phyloP scores from a whole-genome alignment of 1,140 invertebrate genomes.

The Pachyrhynchus sulphureomaculatus region DNA sequence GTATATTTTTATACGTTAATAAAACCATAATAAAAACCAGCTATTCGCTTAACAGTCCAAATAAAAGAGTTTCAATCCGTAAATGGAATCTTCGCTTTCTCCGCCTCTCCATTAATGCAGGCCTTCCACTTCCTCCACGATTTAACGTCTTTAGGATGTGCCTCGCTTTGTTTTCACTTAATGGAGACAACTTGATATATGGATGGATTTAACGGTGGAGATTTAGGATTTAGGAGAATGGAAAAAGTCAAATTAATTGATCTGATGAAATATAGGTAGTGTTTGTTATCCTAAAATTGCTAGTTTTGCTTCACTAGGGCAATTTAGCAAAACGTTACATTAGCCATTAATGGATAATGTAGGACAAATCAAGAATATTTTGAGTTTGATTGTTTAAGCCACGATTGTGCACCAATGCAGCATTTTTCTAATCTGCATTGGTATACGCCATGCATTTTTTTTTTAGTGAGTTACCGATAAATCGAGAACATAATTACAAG shows the following conservation, averaged over 20 bases:
- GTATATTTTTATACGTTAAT: too few relatives aligned
- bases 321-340: too few relatives aligned
- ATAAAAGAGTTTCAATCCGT: conserved; percentile 48
- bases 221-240: not conserved
- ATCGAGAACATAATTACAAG: too few relatives aligned
- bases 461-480: too few relatives aligned
- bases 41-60: conserved; percentile 47
- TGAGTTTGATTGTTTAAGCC: too few relatives aligned
- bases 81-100: conserved; percentile 48
- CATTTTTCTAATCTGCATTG: too few relatives aligned
- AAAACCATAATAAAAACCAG: conserved; percentile 23
- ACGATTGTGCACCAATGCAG: too few relatives aligned
- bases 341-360: too few relatives aligned
- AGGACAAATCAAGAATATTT: too few relatives aligned
- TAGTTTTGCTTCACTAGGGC: too few relatives aligned
- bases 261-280: not conserved
- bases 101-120: conserved; percentile 40
- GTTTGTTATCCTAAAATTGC: too few relatives aligned
- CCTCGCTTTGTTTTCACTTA: conserved; percentile 34
- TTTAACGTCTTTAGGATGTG: conserved; percentile 43
- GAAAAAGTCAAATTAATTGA: not conserved
- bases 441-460: too few relatives aligned
- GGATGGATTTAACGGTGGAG: conserved; percentile 14
- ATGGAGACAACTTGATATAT: conserved; percentile 31
- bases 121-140: conserved; percentile 38